phyloP scores from a whole-genome alignment of 2,113 vertebrate genomes.

The Caracal caracal region DNA sequence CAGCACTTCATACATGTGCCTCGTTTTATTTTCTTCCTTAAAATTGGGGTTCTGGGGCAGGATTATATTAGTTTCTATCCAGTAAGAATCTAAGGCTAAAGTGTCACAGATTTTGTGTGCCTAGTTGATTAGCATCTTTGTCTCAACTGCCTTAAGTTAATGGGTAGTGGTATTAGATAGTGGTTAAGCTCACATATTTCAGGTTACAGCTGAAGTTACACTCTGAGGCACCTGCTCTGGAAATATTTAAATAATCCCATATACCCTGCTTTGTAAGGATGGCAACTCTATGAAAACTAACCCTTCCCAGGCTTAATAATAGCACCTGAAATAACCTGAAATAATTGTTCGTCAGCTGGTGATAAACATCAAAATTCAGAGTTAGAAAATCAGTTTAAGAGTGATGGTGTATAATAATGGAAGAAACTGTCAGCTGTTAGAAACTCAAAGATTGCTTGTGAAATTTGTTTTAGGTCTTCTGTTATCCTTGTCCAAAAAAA shows the following conservation, averaged over 20 bases:
- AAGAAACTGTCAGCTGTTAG: background rate
- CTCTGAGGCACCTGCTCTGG: background rate
- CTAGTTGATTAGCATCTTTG: background rate
- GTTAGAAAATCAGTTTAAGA: background rate
- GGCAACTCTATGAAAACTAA: background rate
- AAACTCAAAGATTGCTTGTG: background rate
- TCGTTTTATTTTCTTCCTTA: conserved; percentile 17
- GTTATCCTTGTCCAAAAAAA: background rate
- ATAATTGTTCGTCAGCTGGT: background rate
- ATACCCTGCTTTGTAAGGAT: background rate
- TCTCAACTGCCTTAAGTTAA: background rate
- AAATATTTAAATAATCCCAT: background rate
- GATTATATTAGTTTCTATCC: background rate
- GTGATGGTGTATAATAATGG: background rate
- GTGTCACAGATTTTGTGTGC: background rate
- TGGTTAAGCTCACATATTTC: background rate
- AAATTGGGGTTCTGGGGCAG: background rate
- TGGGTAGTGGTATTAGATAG: background rate
- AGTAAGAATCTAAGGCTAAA: background rate
- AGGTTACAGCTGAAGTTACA: background rate
- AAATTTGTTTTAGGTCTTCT: background rate
- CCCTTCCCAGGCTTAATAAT: background rate
- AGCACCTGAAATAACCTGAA: background rate
- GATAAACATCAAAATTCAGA: conserved; percentile 1
- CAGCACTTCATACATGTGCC: background rate